A percentile compares a stretch with the other conserved stretches of the same genome.
Evolutionary conservation across 2,888 invertebrate genomes (phyloP).

Genomic region (Apotomis turbidana): DNA sequence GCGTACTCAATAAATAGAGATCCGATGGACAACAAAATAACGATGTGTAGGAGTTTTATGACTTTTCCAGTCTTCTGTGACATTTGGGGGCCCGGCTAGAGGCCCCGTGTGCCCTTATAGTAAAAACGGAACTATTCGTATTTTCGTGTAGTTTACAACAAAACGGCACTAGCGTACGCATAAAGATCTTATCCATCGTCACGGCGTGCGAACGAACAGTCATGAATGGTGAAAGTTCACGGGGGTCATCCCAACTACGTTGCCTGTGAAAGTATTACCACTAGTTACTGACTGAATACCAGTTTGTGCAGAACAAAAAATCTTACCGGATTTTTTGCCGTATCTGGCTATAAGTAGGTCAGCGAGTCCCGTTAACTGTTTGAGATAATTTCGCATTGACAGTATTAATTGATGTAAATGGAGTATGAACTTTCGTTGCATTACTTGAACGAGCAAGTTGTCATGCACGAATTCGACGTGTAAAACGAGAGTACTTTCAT

Average conservation of each 20-base stretch:
- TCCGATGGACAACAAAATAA: too few relatives aligned
- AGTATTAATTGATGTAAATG: constrained; percentile 27
- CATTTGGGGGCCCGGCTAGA: too few relatives aligned
- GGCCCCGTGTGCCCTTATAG: too few relatives aligned
- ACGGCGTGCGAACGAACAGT: constrained; percentile 24
- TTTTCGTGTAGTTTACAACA: background rate
- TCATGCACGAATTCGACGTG: background rate
- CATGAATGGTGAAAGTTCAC: constrained; percentile 43
- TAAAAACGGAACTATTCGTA: background rate
- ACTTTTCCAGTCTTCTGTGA: too few relatives aligned
- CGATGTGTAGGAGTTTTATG: too few relatives aligned
- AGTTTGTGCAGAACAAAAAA: constrained; percentile 32
- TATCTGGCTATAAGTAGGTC: constrained; percentile 20
- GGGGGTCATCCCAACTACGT: constrained; percentile 35
- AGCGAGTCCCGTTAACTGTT: constrained; percentile 28
- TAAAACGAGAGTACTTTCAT: background rate
- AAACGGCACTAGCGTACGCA: background rate
- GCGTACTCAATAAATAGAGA: too few relatives aligned
- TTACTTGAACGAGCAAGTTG: background rate
- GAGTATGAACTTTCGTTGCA: constrained; percentile 2
- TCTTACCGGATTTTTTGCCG: constrained; percentile 18
- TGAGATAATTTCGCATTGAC: constrained; percentile 32
- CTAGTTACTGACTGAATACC: constrained; percentile 4
- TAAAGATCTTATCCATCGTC: constrained; percentile 21
- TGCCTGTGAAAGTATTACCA: constrained; percentile 34